Conservation (phyloP, 1,140 invertebrate species). For the Atopsyche davidsoni region DNA sequence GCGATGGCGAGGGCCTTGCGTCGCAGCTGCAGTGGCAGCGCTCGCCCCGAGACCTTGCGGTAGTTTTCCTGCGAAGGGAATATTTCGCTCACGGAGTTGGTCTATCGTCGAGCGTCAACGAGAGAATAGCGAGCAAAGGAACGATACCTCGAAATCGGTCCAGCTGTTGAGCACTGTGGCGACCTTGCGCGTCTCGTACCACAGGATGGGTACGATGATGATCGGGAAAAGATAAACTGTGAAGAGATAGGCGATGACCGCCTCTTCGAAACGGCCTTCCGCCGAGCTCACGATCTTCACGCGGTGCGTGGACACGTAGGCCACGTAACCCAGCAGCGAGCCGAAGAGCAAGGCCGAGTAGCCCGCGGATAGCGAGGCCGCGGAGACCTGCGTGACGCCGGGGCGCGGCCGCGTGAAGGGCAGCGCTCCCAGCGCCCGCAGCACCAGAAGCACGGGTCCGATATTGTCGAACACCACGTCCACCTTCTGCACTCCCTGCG, state of each 20-base stretch:
- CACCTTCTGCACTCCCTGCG: conserved; percentile 14
- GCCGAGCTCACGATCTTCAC: conserved; percentile 51
- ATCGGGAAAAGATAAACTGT: conserved; percentile 59
- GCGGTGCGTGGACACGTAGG: conserved; percentile 53
- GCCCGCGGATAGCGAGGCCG: conserved; percentile 47
- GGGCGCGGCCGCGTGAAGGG: conserved; percentile 47
- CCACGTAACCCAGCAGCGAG: conserved; percentile 46
- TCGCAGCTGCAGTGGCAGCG: conserved; percentile 44
- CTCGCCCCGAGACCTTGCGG: conserved; percentile 46
- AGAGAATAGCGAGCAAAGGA: neutral
- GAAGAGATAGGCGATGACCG: conserved; percentile 63
- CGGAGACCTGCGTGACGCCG: conserved; percentile 43
- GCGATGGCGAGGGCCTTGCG: conserved; percentile 48
- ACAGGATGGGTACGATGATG: conserved; percentile 52
- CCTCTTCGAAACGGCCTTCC: conserved; percentile 63
- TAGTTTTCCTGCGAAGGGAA: conserved; percentile 42
- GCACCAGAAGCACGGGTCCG: conserved; percentile 51
- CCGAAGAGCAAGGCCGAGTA: conserved; percentile 52
- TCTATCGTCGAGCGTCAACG: neutral
- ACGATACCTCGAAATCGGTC: conserved; percentile 55
- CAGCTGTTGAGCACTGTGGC: conserved; percentile 54
- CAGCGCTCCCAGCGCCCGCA: conserved; percentile 53
- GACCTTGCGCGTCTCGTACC: conserved; percentile 57
- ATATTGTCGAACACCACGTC: conserved; percentile 55
- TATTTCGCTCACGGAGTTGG: neutral